Percentiles rank a stretch among this genome's conserved stretches.
Conservation (phyloP, 2,888 invertebrate species). For the Diarsia dahlii region DNA sequence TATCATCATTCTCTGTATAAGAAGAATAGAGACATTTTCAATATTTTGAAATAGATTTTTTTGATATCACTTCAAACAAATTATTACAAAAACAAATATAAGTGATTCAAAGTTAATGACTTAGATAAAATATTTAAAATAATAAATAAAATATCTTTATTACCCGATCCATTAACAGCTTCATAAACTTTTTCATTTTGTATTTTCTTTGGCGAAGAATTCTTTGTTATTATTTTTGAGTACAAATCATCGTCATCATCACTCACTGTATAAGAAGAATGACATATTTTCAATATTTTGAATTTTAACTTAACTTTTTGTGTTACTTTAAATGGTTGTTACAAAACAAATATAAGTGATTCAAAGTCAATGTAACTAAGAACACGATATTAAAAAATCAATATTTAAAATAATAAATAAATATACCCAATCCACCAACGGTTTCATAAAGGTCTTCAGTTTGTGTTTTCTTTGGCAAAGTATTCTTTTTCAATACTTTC, state of each 20-base stretch:
- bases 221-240: constrained; percentile 85
- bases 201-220: constrained; percentile 74
- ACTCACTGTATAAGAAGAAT: background rate
- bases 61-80: background rate
- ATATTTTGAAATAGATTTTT: background rate
- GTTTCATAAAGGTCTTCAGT: constrained; percentile 86
- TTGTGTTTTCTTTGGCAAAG: constrained; percentile 76
- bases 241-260: constrained; percentile 82
- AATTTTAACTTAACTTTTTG: background rate
- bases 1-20: constrained; percentile 78
- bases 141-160: constrained; percentile 49
- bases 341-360: constrained; percentile 7
- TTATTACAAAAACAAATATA: constrained; percentile 31
- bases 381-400: constrained; percentile 16
- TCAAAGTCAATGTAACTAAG: constrained; percentile 41
- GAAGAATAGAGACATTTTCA: constrained; percentile 35
- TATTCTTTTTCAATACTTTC: constrained; percentile 82
- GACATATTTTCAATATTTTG: constrained; percentile 61
- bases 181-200: constrained; percentile 86
- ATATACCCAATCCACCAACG: constrained; percentile 83
- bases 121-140: background rate
- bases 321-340: background rate
- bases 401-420: constrained; percentile 18
- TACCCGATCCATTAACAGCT: constrained; percentile 87
- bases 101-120: constrained; percentile 25